Evolutionary conservation across 1,140 invertebrate genomes (phyloP).

Genomic region (Hycleus cichorii): DNA sequence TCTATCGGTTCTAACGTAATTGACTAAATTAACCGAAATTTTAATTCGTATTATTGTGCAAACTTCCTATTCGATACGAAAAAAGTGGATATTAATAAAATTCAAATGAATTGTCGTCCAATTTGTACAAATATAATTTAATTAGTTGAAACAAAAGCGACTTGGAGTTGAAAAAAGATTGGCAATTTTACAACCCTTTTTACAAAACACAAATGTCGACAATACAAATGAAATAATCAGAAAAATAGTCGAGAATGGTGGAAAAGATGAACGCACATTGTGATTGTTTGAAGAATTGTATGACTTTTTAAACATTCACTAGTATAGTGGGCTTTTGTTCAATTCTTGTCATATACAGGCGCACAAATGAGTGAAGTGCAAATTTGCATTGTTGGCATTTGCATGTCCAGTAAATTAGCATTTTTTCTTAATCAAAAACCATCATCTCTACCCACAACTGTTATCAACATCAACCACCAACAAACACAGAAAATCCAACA

Average conservation of each 20-base stretch:
- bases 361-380: slow-evolving; percentile 11
- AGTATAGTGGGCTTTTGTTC: background rate
- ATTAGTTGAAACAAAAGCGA: slow-evolving; percentile 10
- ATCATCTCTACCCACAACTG: too few species aligned
- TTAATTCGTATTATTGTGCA: too few species aligned
- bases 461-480: too few species aligned
- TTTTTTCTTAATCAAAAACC: slow-evolving; percentile 1
- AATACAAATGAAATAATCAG: slow-evolving; percentile 1
- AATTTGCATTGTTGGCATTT: slow-evolving; percentile 18
- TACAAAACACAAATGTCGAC: slow-evolving; percentile 5
- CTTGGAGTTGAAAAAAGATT: too few species aligned
- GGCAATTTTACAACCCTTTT: slow-evolving; percentile 7
- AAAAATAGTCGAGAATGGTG: too few species aligned
- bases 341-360: slow-evolving; percentile 6
- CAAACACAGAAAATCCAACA: too few species aligned
- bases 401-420: slow-evolving; percentile 17
- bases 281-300: too few species aligned
- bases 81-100: too few species aligned
- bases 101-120: background rate
- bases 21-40: too few species aligned
- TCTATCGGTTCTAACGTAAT: too few species aligned
- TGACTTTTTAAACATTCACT: slow-evolving; percentile 4
- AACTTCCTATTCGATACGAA: too few species aligned
- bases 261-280: too few species aligned
- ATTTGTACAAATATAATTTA: slow-evolving; percentile 14